phyloP scores from a whole-genome alignment of 2,797 vertebrate species.

The Coendou prehensilis region DNA sequence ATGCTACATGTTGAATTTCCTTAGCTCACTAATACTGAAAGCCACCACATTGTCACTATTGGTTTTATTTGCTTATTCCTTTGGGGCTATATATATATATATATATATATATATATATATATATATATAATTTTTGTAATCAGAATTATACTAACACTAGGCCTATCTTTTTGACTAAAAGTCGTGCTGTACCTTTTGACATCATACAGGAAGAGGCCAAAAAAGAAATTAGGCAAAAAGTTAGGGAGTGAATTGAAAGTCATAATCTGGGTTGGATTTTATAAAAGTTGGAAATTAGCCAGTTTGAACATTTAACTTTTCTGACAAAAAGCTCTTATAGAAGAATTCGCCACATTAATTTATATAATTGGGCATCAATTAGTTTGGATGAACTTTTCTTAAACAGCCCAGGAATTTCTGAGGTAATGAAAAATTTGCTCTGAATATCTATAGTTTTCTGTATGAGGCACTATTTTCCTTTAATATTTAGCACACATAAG shows the following conservation, averaged over 20 bases:
- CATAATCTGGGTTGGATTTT: not conserved
- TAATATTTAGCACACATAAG: not conserved
- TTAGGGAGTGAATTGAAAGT: not conserved
- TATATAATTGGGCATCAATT: not conserved
- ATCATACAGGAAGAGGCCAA: not conserved
- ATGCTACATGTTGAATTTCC: not conserved
- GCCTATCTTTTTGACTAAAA: not conserved
- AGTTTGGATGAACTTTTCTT: not conserved
- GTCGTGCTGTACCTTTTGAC: not conserved
- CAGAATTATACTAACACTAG: not conserved
- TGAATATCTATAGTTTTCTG: not conserved
- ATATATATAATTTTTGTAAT: too few species aligned
- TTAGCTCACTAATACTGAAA: not conserved
- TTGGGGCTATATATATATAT: not conserved
- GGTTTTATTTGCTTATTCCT: slow-evolving; percentile 38
- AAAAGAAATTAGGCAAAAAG: not conserved
- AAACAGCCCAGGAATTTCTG: not conserved
- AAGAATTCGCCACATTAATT: not conserved
- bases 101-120: too few species aligned
- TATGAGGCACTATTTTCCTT: not conserved
- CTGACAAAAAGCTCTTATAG: not conserved
- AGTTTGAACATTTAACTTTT: not conserved
- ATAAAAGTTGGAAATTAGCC: not conserved
- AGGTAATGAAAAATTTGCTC: not conserved
- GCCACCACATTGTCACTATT: not conserved